These are phyloP conservation scores for Sakesphorus luctuosus DNA, from an alignment of 2,113 vertebrate genomes.

Conservation along the genomic window DNA sequence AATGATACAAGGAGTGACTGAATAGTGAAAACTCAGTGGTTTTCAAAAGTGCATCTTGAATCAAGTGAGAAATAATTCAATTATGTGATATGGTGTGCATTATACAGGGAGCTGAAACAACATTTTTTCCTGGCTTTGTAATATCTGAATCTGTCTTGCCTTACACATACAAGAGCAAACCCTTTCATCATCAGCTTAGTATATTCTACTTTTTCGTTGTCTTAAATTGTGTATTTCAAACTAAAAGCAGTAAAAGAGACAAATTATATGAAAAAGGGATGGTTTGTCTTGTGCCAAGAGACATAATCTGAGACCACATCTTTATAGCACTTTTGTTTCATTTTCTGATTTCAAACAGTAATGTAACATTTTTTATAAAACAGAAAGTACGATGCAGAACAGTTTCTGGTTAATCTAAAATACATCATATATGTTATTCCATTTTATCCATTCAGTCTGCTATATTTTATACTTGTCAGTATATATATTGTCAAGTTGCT, in stretches of 20 bases:
- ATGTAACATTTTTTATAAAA: not conserved
- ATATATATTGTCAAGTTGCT: not conserved
- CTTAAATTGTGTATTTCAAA: not conserved
- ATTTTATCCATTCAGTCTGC: not conserved
- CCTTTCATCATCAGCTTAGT: not conserved
- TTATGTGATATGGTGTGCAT: not conserved
- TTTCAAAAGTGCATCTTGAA: not conserved
- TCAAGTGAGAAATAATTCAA: not conserved
- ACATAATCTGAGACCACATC: not conserved
- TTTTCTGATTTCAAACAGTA: not conserved
- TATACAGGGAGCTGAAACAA: not conserved
- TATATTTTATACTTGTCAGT: not conserved
- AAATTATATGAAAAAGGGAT: not conserved
- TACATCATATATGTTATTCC: not conserved
- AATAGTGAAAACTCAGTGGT: not conserved
- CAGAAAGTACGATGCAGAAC: not conserved
- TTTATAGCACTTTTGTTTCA: not conserved
- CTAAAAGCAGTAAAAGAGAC: not conserved
- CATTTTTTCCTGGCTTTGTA: not conserved
- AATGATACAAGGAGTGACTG: not conserved
- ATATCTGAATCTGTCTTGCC: not conserved
- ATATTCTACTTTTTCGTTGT: not conserved
- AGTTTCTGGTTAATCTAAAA: not conserved
- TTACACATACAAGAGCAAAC: not conserved
- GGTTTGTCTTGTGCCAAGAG: not conserved